Evolutionary conservation across 2,797 vertebrate genomes (phyloP), one percentile per base, ranked within the genome.

Genomic region (Mycteria americana): DNA sequence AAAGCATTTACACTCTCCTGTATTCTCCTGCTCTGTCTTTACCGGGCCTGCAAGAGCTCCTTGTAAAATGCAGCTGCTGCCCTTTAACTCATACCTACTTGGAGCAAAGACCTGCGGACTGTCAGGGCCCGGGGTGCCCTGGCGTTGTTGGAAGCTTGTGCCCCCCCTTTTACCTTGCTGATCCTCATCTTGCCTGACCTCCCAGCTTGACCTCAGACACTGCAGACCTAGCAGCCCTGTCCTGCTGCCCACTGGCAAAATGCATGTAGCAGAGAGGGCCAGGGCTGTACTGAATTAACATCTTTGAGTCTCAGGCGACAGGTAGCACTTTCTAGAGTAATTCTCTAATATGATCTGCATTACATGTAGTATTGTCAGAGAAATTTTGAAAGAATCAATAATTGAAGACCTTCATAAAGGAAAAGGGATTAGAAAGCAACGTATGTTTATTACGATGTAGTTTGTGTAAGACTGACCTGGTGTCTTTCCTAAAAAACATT

Each of bases 201-300:
- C 35, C 53, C n/a, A 18, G 30, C 18, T 59, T 4, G 1, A 23
- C 45, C 30, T 69, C 1, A 0, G 45, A 43, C 2, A 2, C 79
- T 60, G 24, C 35, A 59, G 54, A 41, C 18, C 19, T 18, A 35
- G 16, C 31, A 83, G 17, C 25, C 39, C 16, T 0, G 0, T 37
- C 57, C 21, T 10, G 25, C 46, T 62, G 37, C 37, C 28, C 56
- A 19, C 56, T n/a, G 57, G 46, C 56, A 51, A 51, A 50, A 60
- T 37, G n/a, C 23, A 27, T 5, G 17, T 10, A 27, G 43, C 27
- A 35, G 37, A 50, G 45, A 35, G 56, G 41, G 24, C 28, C 2
- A 1, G 41, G 35, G 35, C 65, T 54, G 10, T 28, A 14, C 30
- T 54, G 35, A 48, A 15, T 63, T 48, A 45, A 19, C 10, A 18